Base-by-base conservation (phyloP, 2,888 invertebrate species). In the Aradus depressus region DNA sequence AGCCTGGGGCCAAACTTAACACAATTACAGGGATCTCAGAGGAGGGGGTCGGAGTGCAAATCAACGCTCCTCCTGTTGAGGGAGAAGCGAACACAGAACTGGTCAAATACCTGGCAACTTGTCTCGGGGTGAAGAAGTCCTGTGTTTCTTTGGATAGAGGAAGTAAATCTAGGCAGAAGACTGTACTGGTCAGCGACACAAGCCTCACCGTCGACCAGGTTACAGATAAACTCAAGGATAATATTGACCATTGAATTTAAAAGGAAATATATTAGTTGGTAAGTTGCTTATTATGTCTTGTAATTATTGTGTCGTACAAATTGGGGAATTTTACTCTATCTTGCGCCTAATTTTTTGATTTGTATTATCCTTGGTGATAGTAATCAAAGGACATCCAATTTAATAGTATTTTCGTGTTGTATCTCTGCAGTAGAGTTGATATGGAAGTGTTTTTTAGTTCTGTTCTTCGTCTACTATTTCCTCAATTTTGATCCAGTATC, bases 41-140 rank as follows among this genome's bases (percentile, higher is more conserved):
- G 2, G 83, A 84, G 62, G 77, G 76, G 6, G 73, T 87, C 22
- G 79, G 80, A n/a, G 72, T 86, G 12, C 81, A 84, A 64, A 84
- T 87, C 57, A 77, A 78, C 52, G 85, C 86, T 1, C 84, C 84
- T n/a, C 84, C 87, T 1, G 75, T 79, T 3, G 86, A 87, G 62
- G 84, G 87, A 3, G 83, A 84, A 68, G 86, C 87, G 10, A 87
- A 87, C 62, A 72, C 77, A 31, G 86, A 84, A 64, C 70, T 87
- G 6, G 70, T 86, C 0, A 81, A 80, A 64, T 86, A 76, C 62
- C 66, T 87, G 43, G 74, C 84, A 1, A 72, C 75, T 57, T 68
- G 84, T n/a, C 66, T 87, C 28, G 77, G 76, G 10, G 61, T 85
- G 2, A 72, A 78, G 53, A 85, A 85, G 66, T 80, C 80, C 56